Percentiles rank a stretch among this genome's conserved stretches.
phyloP scores from a whole-genome alignment of 2,888 invertebrate genomes.

The Philopedon plagiatum region DNA sequence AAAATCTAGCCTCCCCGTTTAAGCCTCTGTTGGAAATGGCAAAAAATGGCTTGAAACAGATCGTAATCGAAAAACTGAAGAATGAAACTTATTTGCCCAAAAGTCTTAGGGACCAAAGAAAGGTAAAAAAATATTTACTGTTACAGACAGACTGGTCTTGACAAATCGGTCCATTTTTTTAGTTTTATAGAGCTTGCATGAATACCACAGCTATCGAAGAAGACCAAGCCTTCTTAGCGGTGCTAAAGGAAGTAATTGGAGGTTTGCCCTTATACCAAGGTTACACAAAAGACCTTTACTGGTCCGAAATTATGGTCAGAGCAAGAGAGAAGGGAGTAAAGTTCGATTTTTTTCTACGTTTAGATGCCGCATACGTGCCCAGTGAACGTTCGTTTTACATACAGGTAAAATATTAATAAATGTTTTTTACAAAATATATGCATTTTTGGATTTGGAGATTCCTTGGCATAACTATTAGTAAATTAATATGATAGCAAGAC shows the following conservation, averaged over 20 bases:
- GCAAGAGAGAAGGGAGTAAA: slow-evolving; percentile 57
- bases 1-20: slow-evolving; percentile 40
- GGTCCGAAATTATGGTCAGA: slow-evolving; percentile 57
- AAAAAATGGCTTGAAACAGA: slow-evolving; percentile 52
- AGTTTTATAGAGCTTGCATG: slow-evolving; percentile 52
- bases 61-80: slow-evolving; percentile 52
- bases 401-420: slow-evolving; percentile 28
- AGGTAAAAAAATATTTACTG: neutral
- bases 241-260: slow-evolving; percentile 55
- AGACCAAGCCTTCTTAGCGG: slow-evolving; percentile 53
- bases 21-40: slow-evolving; percentile 44
- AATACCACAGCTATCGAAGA: slow-evolving; percentile 51
- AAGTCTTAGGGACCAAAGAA: slow-evolving; percentile 43
- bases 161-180: neutral
- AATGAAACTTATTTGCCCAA: slow-evolving; percentile 43
- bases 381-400: slow-evolving; percentile 25
- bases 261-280: slow-evolving; percentile 63
- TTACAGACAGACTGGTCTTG: slow-evolving; percentile 20
- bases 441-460: no score
- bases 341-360: slow-evolving; percentile 54
- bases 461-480: no score
- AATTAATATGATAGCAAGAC: no score
- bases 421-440: no score
- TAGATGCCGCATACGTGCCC: slow-evolving; percentile 31
- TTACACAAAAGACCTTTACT: slow-evolving; percentile 56